Percentiles rank a stretch among this genome's conserved stretches.
These are phyloP conservation scores for Porites australiensis DNA, from an alignment of 64 coral and sea anemone genomes.

Conservation along the genomic window DNA sequence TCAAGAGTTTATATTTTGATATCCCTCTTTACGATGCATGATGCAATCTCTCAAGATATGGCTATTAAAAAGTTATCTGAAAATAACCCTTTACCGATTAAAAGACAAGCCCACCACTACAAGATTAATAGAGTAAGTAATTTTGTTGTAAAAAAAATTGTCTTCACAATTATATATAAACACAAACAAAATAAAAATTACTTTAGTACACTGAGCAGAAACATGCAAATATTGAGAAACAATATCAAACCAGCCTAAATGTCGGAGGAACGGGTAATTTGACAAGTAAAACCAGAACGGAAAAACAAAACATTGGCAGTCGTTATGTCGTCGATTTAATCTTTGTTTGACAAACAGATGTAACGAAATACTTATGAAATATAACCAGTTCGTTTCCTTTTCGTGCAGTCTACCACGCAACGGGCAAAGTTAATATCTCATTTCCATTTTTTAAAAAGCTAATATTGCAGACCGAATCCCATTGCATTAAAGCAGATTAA, in stretches of 20 bases:
- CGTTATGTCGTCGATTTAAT: neutral
- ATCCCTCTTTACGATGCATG: neutral
- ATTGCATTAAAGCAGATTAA: neutral
- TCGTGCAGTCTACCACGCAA: neutral
- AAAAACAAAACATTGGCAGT: neutral
- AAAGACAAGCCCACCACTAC: too few species aligned
- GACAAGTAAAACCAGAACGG: neutral
- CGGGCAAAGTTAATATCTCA: neutral
- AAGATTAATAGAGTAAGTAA: too few species aligned
- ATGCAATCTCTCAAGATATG: neutral
- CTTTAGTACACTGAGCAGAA: neutral
- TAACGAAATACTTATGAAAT: neutral
- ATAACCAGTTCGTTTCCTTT: neutral
- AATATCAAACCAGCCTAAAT: neutral
- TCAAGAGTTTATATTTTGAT: neutral
- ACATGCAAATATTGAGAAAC: neutral
- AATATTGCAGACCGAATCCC: too few species aligned
- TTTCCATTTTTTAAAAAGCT: neutral
- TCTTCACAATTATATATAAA: neutral
- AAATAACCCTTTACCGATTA: too few species aligned
- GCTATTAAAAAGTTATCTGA: too few species aligned
- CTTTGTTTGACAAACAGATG: neutral
- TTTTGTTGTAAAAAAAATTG: neutral
- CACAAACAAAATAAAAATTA: conserved; percentile 4
- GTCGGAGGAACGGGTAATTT: neutral